Evolutionary conservation across 2,113 vertebrate species (phyloP), one percentile per base, ranked within the genome.

Genomic region (Lamprotornis superbus): DNA sequence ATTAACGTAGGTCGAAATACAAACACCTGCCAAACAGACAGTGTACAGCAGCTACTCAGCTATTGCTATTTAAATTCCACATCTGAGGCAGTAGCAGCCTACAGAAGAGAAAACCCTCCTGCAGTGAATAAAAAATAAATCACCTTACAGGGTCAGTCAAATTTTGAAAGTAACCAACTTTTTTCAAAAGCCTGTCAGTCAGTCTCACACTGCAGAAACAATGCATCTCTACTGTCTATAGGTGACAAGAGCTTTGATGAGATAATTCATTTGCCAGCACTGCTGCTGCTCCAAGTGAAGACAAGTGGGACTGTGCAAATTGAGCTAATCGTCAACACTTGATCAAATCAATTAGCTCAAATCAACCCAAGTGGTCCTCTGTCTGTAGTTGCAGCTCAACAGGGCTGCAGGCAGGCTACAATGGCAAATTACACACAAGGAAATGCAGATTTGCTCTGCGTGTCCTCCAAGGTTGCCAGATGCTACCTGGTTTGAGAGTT

Each of bases 271-370:
- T 35, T 88, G 50, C 89, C 75, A 84, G 44, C 77, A 27, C 56
- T 64, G 59, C 73, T 78, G 76, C 15, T 94, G 68, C 87, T 93
- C 64, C 73, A 70, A 63, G 47, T 6, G 37, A 81, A 83, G 71
- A 90, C 89, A 92, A 96, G 80, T 50, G 91, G 87, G 93, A 95
- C 64, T 8, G 69, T 63, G 74, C 77, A 89, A 94, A 94, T 25
- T 94, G 87, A 89, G 84, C 80, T 95, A 60, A 95, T 91, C 3
- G 4, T 87, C 84, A 94, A 95, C 92, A 96, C 95, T 95, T 84
- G 69, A 95, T 94, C 92, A 96, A 95, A 81, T 84, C 84, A 94
- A 94, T 96, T 95, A 96, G 77, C 44, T 95, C 74, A 91, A 95
- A 96, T 96, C 90, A 93, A 50, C 90, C 77, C 69, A 87, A 96